A percentile compares a stretch with the other conserved stretches of the same genome.
phyloP scores from a whole-genome alignment of 2,888 invertebrate species.

The Saturnia japonica region DNA sequence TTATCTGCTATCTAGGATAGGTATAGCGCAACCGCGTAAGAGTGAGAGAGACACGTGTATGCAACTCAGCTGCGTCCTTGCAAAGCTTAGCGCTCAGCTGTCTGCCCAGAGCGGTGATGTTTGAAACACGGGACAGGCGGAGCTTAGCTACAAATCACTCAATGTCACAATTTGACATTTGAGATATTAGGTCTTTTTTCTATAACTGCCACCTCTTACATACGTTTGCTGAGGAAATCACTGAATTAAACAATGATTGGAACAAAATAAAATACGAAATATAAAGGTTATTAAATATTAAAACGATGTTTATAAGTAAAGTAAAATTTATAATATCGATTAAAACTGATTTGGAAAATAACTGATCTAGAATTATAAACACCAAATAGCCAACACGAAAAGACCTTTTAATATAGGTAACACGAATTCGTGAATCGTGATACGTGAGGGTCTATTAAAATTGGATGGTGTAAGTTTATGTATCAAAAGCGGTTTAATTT shows the following conservation, averaged over 20 bases:
- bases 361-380: not conserved
- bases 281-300: not conserved
- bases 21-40: slow-evolving; percentile 47
- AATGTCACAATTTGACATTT: slow-evolving; percentile 83
- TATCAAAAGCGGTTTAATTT: not conserved
- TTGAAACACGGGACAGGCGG: slow-evolving; percentile 83
- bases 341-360: not conserved
- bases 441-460: not conserved
- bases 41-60: slow-evolving; percentile 66
- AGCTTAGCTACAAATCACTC: slow-evolving; percentile 83
- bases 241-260: not conserved
- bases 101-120: slow-evolving; percentile 80
- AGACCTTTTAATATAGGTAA: not conserved
- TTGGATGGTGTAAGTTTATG: not conserved
- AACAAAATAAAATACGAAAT: not conserved
- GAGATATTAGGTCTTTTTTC: slow-evolving; percentile 83
- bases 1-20: slow-evolving; percentile 64
- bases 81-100: slow-evolving; percentile 80
- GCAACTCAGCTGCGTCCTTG: slow-evolving; percentile 68
- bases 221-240: slow-evolving; percentile 15
- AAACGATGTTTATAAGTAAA: not conserved
- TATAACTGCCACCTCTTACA: slow-evolving; percentile 75
- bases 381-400: not conserved
- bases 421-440: not conserved
- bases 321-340: not conserved